Conservation (phyloP, 1,140 invertebrate species). For the Pantala flavescens region DNA sequence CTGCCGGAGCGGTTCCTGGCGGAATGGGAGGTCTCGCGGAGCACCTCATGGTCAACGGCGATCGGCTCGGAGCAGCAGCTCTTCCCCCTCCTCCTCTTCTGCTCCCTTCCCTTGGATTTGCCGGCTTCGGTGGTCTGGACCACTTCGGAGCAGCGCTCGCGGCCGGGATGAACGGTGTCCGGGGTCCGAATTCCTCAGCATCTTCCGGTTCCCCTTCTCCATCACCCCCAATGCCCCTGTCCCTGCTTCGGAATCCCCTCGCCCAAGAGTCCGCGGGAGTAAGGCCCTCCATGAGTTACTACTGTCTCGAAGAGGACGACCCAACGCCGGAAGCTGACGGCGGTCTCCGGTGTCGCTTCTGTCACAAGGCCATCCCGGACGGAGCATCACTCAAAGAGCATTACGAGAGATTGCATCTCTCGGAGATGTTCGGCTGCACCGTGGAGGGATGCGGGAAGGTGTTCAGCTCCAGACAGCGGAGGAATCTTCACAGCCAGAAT, state of each 20-base stretch:
- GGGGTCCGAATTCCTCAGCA: conserved; percentile 24
- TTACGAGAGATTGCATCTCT: conserved; percentile 52
- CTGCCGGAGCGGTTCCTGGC: conserved; percentile 26
- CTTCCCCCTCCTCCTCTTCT: conserved; percentile 37
- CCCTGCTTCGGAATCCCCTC: conserved; percentile 34
- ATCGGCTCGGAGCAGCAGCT: conserved; percentile 31
- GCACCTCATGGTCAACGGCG: conserved; percentile 35
- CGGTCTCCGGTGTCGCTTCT: conserved; percentile 52
- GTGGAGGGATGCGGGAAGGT: conserved; percentile 70
- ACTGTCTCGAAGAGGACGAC: conserved; percentile 43
- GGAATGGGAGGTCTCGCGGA: conserved; percentile 31
- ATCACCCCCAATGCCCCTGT: conserved; percentile 30
- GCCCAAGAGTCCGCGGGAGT: conserved; percentile 33
- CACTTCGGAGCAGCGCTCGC: background rate
- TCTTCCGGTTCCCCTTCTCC: conserved; percentile 23
- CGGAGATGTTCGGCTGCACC: conserved; percentile 68
- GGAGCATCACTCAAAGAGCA: conserved; percentile 51
- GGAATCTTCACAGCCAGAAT: conserved; percentile 57
- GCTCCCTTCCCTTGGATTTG: conserved; percentile 26
- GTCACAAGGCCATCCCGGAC: conserved; percentile 48
- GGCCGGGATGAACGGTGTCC: conserved; percentile 21
- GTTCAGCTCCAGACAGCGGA: conserved; percentile 61
- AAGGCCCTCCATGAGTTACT: conserved; percentile 33
- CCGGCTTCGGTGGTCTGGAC: conserved; percentile 37
- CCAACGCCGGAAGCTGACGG: conserved; percentile 47